These are phyloP conservation scores for Latrodectus geometricus DNA, from an alignment of 1,140 invertebrate species.

Conservation along the genomic window DNA sequence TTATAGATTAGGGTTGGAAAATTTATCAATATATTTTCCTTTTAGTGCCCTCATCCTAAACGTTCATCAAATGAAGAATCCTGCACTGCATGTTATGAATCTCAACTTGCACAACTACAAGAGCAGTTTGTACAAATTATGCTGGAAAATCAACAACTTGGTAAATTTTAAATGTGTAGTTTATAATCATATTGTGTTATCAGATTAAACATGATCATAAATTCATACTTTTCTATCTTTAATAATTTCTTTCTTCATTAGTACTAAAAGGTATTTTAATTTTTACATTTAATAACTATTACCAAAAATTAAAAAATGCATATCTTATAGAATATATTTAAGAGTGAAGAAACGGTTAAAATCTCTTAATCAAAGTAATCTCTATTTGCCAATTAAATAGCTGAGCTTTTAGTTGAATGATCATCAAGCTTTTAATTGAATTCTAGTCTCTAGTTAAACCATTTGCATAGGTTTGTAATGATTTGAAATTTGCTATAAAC, in stretches of 20 bases:
- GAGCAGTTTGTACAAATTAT: conserved; percentile 60
- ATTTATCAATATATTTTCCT: not conserved
- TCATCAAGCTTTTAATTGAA: too few species aligned
- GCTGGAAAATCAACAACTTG: conserved; percentile 61
- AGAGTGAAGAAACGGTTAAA: too few species aligned
- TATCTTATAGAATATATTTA: too few species aligned
- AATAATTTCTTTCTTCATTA: not conserved
- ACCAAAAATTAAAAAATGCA: too few species aligned
- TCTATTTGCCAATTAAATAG: too few species aligned
- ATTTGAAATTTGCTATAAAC: too few species aligned
- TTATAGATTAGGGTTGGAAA: too few species aligned
- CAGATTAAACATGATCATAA: not conserved
- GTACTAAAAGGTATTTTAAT: not conserved
- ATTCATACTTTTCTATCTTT: not conserved
- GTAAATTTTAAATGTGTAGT: conserved; percentile 5
- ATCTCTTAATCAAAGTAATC: too few species aligned
- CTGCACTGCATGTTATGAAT: conserved; percentile 53
- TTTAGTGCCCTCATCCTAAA: conserved; percentile 49
- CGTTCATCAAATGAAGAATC: conserved; percentile 37
- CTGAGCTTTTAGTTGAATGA: too few species aligned
- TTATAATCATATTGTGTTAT: too few species aligned
- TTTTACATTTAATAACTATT: not conserved
- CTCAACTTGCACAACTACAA: conserved; percentile 55
- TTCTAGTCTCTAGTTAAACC: too few species aligned
- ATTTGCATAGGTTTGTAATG: too few species aligned